Percentiles rank a stretch among this genome's conserved stretches.
phyloP scores from a whole-genome alignment of 2,888 invertebrate genomes.

The Leptopterna dolabrata region DNA sequence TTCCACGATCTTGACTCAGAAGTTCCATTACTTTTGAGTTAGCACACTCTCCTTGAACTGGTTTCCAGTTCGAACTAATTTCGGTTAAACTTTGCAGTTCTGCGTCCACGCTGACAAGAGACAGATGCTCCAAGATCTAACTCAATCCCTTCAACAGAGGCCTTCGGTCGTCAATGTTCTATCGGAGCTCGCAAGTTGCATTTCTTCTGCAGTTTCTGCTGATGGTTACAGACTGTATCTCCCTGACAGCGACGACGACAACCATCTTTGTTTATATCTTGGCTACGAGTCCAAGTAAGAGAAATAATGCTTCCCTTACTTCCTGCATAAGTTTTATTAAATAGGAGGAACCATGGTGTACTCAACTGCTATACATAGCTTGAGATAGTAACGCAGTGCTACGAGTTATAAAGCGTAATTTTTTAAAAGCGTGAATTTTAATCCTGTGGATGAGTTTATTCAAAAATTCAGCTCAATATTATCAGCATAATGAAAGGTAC shows the following conservation, averaged over 20 bases:
- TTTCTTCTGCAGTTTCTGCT: slow-evolving; percentile 75
- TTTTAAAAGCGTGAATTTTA: too few species aligned
- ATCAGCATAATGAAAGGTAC: too few species aligned
- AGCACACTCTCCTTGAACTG: too few species aligned
- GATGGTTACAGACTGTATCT: slow-evolving; percentile 76
- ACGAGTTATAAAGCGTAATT: too few species aligned
- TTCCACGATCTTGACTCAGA: too few species aligned
- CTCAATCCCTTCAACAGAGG: slow-evolving; percentile 72
- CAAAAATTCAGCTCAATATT: too few species aligned
- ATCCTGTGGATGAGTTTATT: too few species aligned
- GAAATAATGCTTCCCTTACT: not conserved
- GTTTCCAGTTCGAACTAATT: not conserved
- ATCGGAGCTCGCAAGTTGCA: slow-evolving; percentile 76
- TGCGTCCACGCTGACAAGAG: slow-evolving; percentile 76
- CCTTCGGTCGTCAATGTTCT: slow-evolving; percentile 75
- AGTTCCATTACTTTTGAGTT: too few species aligned
- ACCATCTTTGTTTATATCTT: slow-evolving; percentile 67
- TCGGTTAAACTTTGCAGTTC: slow-evolving; percentile 66
- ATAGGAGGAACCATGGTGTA: too few species aligned
- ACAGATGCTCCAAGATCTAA: slow-evolving; percentile 74
- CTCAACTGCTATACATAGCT: too few species aligned
- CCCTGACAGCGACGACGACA: slow-evolving; percentile 68
- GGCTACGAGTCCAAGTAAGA: slow-evolving; percentile 64
- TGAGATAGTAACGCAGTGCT: too few species aligned
- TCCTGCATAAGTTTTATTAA: not conserved